Base-by-base conservation (phyloP, 2,113 vertebrate genomes). In the Tonatia bakeri region DNA sequence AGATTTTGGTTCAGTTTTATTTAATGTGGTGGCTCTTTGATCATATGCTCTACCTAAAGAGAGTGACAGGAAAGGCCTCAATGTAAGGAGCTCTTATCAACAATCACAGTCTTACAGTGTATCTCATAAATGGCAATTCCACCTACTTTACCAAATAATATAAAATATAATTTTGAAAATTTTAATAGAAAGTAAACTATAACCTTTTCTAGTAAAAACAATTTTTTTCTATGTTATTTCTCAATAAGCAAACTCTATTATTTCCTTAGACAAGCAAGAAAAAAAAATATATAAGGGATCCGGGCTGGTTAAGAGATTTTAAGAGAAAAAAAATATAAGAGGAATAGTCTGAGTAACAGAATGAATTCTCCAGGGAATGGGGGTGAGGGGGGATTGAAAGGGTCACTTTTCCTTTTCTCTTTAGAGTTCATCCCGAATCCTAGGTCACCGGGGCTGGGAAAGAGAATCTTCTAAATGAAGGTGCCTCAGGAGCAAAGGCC, bases 231-330 rank as follows among this genome's bases (percentile, higher is more conserved):
- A 5, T 17, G 19, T 79, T 50, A 54, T 56, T 92, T 92, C 33
- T 81, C 15, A 87, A 24, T 73, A 76, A 65, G 1, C 0, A 22
- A 36, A 56, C 38, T 65, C 24, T 76, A 9, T 28, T 85, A 1
- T 82, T 95, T 96, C 91, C 40, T 47, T 81, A 40, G 12, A 73
- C 43, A 86, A 94, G 11, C 4, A 87, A 84, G 33, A 73, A n/a
- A 52, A 73, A n/a, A 52, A 76, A 69, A 45, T 40, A 4, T 36
- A 24, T 11, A 82, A 86, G 45, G n/a, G 59, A 59, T 69, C 33
- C 70, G 6, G 2, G 1, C 3, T 93, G 28, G 10, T 83, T 50
- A 88, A 45, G 20, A 11, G 4, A 73, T 69, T 38, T 88, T 54
- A 52, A 50, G 4, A 28, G 6, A 47, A n/a, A 54, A 85, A 76